A percentile compares a stretch with the other conserved stretches of the same genome.
phyloP scores from a whole-genome alignment of 2,797 vertebrate genomes.

The Simalia tracyae region DNA sequence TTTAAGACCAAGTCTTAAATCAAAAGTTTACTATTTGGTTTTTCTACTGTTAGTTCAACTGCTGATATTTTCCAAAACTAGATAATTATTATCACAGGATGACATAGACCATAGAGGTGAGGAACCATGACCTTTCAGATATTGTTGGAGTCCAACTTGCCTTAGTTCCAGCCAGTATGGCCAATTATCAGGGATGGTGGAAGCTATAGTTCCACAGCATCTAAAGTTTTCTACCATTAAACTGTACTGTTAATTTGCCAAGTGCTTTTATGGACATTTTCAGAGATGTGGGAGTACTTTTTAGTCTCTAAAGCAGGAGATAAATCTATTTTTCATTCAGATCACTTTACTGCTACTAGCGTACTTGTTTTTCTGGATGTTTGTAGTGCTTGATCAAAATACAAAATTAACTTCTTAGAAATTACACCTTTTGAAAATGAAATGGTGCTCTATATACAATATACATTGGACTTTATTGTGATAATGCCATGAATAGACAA shows the following conservation, averaged over 20 bases:
- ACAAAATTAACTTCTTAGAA: background rate
- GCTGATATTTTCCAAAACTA: background rate
- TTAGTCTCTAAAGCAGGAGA: background rate
- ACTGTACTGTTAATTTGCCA: background rate
- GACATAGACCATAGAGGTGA: background rate
- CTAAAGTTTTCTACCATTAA: background rate
- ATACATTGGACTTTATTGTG: too few species aligned
- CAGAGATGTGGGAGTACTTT: background rate
- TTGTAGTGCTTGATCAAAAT: background rate
- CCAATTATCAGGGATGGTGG: background rate
- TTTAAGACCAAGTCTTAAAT: background rate
- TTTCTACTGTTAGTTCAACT: background rate
- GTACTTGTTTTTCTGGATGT: background rate
- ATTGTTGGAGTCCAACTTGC: background rate
- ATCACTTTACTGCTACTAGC: background rate
- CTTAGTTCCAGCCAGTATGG: background rate
- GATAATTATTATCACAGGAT: background rate
- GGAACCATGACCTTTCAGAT: background rate
- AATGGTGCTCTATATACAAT: background rate
- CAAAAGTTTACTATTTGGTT: background rate
- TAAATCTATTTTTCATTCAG: background rate
- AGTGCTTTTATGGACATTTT: background rate
- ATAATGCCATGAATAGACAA: background rate
- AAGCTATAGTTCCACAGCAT: background rate
- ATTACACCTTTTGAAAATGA: background rate